phyloP scores from a whole-genome alignment of 2,113 vertebrate genomes.

The Rhinopomastus cyanomelas region DNA sequence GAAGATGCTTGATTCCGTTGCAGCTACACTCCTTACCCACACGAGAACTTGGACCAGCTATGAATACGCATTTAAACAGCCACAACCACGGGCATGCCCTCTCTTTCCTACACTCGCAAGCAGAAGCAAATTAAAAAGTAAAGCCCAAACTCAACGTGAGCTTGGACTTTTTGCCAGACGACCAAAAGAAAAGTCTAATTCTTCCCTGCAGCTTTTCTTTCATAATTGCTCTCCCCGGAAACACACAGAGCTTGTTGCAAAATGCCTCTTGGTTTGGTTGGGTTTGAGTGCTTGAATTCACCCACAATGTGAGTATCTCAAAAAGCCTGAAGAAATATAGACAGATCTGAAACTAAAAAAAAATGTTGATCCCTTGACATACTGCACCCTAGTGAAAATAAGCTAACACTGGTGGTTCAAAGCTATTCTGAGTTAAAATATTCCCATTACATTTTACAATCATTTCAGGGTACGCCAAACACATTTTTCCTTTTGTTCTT shows the following conservation, averaged over 20 bases:
- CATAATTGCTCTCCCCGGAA: neutral
- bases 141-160: neutral
- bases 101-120: neutral
- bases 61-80: neutral
- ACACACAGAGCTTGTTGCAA: neutral
- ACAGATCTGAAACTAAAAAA: neutral
- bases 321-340: neutral
- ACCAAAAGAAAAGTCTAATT: neutral
- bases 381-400: neutral
- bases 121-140: neutral
- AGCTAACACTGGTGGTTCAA: neutral
- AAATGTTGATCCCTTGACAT: neutral
- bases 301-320: neutral
- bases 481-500: neutral
- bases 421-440: neutral
- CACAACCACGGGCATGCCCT: neutral
- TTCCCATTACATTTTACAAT: neutral
- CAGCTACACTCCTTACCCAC: neutral
- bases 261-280: neutral
- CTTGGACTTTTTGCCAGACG: neutral
- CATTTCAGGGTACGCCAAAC: neutral
- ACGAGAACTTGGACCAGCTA: neutral
- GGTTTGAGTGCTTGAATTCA: neutral
- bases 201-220: neutral
- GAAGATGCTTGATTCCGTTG: conserved; percentile 36